A percentile compares a stretch with the other conserved stretches of the same genome.
Conservation (phyloP, 2,888 invertebrate species). For the Cosmia pyralina region DNA sequence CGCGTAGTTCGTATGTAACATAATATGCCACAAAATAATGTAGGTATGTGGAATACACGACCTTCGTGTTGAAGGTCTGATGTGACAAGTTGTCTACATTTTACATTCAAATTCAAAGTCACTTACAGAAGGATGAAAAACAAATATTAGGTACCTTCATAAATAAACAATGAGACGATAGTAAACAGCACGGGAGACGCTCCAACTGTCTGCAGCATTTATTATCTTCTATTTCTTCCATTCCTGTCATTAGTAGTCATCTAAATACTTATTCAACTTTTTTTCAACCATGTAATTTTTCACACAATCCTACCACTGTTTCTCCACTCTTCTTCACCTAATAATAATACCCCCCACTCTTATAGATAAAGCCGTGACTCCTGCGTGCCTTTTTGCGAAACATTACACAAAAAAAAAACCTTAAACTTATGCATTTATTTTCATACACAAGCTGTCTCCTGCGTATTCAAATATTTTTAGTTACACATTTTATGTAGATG, state of each 20-base stretch:
- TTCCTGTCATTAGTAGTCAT: neutral
- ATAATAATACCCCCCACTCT: too few species aligned
- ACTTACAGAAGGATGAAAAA: constrained; percentile 30
- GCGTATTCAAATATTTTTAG: too few species aligned
- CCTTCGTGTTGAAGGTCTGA: constrained; percentile 36
- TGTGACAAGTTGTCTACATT: constrained; percentile 34
- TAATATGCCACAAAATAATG: too few species aligned
- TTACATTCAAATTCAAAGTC: constrained; percentile 40
- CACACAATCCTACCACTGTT: neutral
- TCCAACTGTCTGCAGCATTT: neutral
- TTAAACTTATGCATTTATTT: too few species aligned
- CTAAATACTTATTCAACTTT: neutral
- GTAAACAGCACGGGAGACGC: neutral
- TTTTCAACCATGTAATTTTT: neutral
- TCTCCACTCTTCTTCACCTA: neutral
- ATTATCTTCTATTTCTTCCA: neutral
- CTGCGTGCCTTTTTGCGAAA: too few species aligned
- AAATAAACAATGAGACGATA: constrained; percentile 29
- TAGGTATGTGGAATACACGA: constrained; percentile 21
- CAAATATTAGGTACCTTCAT: constrained; percentile 6
- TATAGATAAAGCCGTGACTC: too few species aligned
- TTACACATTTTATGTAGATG: too few species aligned
- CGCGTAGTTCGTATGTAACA: too few species aligned
- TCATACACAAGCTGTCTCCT: too few species aligned
- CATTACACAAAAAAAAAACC: too few species aligned